Evolutionary conservation across 2,113 vertebrate species (phyloP), one percentile per base, ranked within the genome.

Genomic region (Leptobrachium ailaonicum): DNA sequence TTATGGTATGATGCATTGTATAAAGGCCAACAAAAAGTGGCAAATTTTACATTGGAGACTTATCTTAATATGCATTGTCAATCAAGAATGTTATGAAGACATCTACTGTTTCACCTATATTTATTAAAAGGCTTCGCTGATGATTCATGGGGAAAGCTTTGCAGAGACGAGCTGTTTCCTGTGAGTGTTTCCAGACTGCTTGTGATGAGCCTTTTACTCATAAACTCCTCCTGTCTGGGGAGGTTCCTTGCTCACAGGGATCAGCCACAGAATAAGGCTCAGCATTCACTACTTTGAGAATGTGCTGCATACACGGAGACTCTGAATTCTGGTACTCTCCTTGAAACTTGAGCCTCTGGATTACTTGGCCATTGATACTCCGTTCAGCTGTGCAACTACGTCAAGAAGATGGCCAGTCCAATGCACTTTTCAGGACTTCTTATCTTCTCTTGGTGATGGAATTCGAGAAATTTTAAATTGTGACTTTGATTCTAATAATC

Each of bases 151-250:
- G 60, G 43, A 54, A 41, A 77, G 76, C 67, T 70, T 12, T 71
- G 67, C 43, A 77, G 76, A 60, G 43, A 77, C 75, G 68, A 70
- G 75, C 42, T n/a, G 53, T 64, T 69, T 77, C 75, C 66, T 77
- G 75, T 77, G 75, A 68, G 13, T 77, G 75, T 69, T 71, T 58
- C 68, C 76, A 71, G 67, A 43, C 76, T 77, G 53, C 56, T 62
- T 67, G 8, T 70, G 76, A 78, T 71, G 69, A 78, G 76, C 68
- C 71, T 41, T 66, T 63, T 62, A 43, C 53, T 32, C 67, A 78
- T 50, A 67, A 54, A 63, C 67, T 71, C 76, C 76, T 71, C 76
- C 76, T 78, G 67, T 53, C 76, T 45, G 2, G 76, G 76, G 76
- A 78, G 76, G 76, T 71, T 54, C 76, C 76, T 71, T 67, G 53